Evolutionary conservation across 2,888 invertebrate genomes (phyloP).

Genomic region (Heliconius hortense): DNA sequence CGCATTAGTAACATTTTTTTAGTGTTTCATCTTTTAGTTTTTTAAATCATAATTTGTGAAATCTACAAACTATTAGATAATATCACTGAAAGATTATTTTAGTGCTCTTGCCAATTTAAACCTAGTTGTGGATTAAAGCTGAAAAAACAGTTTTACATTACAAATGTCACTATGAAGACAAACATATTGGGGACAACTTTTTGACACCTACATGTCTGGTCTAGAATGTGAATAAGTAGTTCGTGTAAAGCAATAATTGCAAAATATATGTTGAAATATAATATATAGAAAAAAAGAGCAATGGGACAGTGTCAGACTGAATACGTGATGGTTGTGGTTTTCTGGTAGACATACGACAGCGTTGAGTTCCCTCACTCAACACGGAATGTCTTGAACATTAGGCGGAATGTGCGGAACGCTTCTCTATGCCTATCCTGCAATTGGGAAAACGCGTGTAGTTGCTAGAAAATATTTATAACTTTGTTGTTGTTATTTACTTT

Average conservation of each 20-base stretch:
- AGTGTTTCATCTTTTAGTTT: no score
- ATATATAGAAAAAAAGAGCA: neutral
- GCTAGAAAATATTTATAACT: neutral
- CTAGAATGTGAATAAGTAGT: neutral
- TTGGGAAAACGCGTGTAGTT: no score
- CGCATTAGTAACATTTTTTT: neutral
- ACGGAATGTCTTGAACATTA: neutral
- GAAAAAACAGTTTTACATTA: neutral
- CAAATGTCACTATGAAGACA: conserved; percentile 8
- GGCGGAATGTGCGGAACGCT: neutral
- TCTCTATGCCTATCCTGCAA: no score
- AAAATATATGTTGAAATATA: neutral
- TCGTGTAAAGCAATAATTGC: neutral
- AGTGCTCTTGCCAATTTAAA: conserved; percentile 11
- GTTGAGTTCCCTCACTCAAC: neutral
- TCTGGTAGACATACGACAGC: no score
- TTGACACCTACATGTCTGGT: neutral
- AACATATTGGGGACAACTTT: neutral
- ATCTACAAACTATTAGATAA: conserved; percentile 5
- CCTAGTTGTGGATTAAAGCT: neutral
- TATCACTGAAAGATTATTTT: neutral
- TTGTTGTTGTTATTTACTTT: neutral
- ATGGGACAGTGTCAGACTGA: neutral
- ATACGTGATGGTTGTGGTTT: neutral
- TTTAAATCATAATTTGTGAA: neutral